phyloP scores from a whole-genome alignment of 2,797 vertebrate genomes.

The Myotis pilosus region DNA sequence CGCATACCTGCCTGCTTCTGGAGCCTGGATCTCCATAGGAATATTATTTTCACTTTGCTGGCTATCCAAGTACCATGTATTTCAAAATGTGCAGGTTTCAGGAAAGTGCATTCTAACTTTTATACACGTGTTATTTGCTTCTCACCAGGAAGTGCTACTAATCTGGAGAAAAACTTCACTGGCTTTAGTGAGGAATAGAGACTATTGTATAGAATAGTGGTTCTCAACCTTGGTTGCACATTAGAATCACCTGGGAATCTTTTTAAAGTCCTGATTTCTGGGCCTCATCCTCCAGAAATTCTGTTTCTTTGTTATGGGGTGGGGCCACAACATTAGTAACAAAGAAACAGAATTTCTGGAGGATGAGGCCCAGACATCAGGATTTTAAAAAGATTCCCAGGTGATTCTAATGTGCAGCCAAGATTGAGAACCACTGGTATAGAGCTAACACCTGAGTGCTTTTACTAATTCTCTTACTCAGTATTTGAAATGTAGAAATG shows the following conservation, averaged over 20 bases:
- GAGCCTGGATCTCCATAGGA: not conserved
- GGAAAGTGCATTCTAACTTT: not conserved
- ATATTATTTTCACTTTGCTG: not conserved
- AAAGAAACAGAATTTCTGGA: too few species aligned
- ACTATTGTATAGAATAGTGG: not conserved
- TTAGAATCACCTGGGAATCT: too few species aligned
- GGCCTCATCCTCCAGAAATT: too few species aligned
- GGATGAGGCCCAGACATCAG: too few species aligned
- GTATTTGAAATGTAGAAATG: not conserved
- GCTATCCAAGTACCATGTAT: not conserved
- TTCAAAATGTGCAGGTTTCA: not conserved
- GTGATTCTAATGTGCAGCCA: too few species aligned
- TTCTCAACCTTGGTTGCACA: too few species aligned
- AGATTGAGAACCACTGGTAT: too few species aligned
- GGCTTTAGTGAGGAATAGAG: not conserved
- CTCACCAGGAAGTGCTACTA: not conserved
- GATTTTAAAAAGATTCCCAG: too few species aligned
- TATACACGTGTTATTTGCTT: not conserved
- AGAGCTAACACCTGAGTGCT: not conserved
- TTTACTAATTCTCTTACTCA: not conserved
- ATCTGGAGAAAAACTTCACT: not conserved
- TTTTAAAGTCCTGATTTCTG: too few species aligned
- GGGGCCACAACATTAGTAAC: too few species aligned
- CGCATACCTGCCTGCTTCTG: not conserved
- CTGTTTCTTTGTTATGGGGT: too few species aligned